phyloP scores from a whole-genome alignment of 2,113 vertebrate genomes.

The Tiliqua scincoides region DNA sequence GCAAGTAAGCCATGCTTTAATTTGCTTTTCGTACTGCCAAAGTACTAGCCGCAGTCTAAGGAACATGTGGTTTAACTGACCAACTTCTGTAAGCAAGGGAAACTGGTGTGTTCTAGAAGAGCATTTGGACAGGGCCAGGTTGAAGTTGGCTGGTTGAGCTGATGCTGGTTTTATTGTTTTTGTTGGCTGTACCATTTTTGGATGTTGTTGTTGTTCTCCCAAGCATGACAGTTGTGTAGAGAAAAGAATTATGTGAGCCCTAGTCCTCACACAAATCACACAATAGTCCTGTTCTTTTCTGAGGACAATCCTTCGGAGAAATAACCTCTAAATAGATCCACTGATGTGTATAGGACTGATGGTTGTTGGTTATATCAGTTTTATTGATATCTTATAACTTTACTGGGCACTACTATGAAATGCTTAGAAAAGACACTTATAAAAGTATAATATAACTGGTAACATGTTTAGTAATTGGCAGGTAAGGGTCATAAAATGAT shows the following conservation, averaged over 20 bases:
- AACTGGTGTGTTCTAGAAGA: not conserved
- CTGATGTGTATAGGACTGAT: not conserved
- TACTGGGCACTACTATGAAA: not conserved
- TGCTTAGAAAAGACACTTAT: not conserved
- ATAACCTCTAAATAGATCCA: not conserved
- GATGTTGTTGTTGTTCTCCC: not conserved
- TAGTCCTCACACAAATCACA: no score
- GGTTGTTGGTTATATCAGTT: not conserved
- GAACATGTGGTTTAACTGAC: not conserved
- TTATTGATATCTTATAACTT: not conserved
- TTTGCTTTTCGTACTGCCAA: not conserved
- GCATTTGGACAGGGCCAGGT: not conserved
- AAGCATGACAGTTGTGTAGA: no score
- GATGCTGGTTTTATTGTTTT: not conserved
- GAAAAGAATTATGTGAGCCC: not conserved
- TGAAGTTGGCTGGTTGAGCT: not conserved
- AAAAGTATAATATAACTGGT: not conserved
- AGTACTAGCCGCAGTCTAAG: not conserved
- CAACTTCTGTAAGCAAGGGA: not conserved
- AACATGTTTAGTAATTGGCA: not conserved
- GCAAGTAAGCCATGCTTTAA: conserved; percentile 86
- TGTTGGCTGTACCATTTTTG: not conserved
- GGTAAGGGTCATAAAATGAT: not conserved
- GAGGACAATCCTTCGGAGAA: not conserved
- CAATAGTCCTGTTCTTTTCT: not conserved